Conservation (phyloP, 2,888 invertebrate species). For the Petrolisthes cinctipes region DNA sequence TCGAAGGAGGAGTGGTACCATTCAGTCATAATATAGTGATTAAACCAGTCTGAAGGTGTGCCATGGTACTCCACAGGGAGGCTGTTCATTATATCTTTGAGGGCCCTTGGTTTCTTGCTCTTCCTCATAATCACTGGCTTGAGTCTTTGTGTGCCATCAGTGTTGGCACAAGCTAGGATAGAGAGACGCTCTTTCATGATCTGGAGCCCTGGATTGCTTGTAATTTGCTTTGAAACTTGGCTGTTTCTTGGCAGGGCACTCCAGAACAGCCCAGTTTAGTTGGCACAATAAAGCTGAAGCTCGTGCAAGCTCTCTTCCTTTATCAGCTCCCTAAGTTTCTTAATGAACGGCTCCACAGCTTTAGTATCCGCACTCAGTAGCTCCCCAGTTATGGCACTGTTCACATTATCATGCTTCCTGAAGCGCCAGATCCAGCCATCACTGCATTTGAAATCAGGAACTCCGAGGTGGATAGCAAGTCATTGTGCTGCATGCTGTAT, state of each 20-base stretch:
- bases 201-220: too few species aligned
- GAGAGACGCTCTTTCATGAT: constrained; percentile 37
- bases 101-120: not conserved
- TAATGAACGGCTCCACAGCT: not conserved
- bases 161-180: not conserved
- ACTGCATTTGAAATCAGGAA: not conserved
- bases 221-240: not conserved
- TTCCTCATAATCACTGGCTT: constrained; percentile 35
- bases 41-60: constrained; percentile 26
- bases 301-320: not conserved
- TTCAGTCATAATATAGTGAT: constrained; percentile 23
- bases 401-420: not conserved
- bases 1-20: constrained; percentile 24
- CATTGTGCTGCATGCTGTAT: constrained; percentile 11
- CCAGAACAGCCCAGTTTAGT: not conserved
- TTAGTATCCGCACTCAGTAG: not conserved
- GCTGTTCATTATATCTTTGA: constrained; percentile 25
- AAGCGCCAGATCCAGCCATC: not conserved
- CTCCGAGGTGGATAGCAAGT: not conserved
- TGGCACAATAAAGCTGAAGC: not conserved
- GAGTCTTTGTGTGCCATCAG: not conserved
- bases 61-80: constrained; percentile 2
- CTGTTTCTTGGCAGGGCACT: not conserved
- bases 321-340: not conserved
- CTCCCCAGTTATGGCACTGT: not conserved